phyloP scores from a whole-genome alignment of 2,888 invertebrate species.

The Dolichomitus sp. region DNA sequence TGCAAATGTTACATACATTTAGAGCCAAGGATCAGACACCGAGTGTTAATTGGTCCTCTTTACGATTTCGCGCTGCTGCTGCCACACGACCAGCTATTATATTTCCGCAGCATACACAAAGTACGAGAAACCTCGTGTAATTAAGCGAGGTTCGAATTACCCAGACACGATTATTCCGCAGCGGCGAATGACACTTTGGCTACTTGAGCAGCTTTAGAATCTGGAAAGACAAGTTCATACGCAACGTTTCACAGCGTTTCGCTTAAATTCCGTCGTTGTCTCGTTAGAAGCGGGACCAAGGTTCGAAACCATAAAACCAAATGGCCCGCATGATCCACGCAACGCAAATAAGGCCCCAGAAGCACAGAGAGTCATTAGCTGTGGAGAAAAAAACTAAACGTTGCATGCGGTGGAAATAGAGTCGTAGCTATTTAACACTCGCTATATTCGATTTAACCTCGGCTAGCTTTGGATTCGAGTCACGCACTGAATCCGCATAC shows the following conservation, averaged over 20 bases:
- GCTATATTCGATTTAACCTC: constrained; percentile 18
- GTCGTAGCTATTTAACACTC: constrained; percentile 53
- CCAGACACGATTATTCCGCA: constrained; percentile 15
- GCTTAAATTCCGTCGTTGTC: constrained; percentile 32
- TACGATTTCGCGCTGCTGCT: constrained; percentile 39
- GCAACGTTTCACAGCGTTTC: constrained; percentile 10
- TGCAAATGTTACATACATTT: neutral
- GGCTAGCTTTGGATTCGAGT: neutral
- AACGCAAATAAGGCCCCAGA: neutral
- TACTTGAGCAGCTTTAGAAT: constrained; percentile 22
- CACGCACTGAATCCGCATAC: neutral
- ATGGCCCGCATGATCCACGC: constrained; percentile 26
- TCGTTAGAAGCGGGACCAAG: constrained; percentile 51
- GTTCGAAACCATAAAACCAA: constrained; percentile 58
- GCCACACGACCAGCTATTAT: constrained; percentile 14
- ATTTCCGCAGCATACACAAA: constrained; percentile 34
- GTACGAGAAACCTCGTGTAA: constrained; percentile 42
- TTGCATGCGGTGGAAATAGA: neutral
- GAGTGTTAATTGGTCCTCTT: constrained; percentile 56
- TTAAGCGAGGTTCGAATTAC: constrained; percentile 62
- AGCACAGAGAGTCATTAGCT: constrained; percentile 17
- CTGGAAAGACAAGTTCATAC: constrained; percentile 20
- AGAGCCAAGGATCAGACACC: neutral
- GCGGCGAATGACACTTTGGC: constrained; percentile 43
- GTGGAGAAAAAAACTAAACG: neutral